Base-by-base conservation (phyloP, 2,113 vertebrate species). In the Scatophagus argus region DNA sequence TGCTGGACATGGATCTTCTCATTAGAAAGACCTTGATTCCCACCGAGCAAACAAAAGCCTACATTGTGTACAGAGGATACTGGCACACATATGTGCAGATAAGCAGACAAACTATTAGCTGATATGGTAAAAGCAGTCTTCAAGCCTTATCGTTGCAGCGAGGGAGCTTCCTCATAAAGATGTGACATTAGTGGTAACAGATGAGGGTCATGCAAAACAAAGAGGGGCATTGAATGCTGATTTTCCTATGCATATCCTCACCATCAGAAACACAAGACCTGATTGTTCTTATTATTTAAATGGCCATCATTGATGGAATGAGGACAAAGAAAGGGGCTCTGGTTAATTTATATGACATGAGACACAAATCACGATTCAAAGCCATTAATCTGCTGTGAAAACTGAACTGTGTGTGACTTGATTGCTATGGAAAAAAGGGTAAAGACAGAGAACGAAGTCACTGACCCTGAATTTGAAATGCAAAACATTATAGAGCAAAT, bases 181-280 rank as follows among this genome's bases (percentile, higher is more conserved):
- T 79, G 74, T 91, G 89, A 92, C 93, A 90, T 79, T 92, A 86
- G 91, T 93, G 85, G 86, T 88, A 84, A 91, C 72, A 90, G 88
- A 93, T 88, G 86, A 82, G 88, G 87, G 71, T 81, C 88, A 88
- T 39, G 63, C 84, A 84, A 90, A 87, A 94, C 94, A 94, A 94
- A 93, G 90, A 77, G 71, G 81, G 66, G 73, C 87, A 92, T 91
- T 93, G 84, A 94, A 88, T 82, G 76, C 79, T 80, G 87, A 92
- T 91, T 91, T 90, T 77, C 67, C 81, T 90, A 77, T 88, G 70
- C 62, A 77, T 84, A 78, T 72, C 81, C 70, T 62, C 8, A 2
- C 55, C 82, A 78, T 91, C 79, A 77, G 79, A 86, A 86, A 91
- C 90, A 93, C 77, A 93, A 84, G 86, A 58, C 70, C 79, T 70